Conservation (phyloP, 2,888 invertebrate genomes). For the Microplitis deprimator region DNA sequence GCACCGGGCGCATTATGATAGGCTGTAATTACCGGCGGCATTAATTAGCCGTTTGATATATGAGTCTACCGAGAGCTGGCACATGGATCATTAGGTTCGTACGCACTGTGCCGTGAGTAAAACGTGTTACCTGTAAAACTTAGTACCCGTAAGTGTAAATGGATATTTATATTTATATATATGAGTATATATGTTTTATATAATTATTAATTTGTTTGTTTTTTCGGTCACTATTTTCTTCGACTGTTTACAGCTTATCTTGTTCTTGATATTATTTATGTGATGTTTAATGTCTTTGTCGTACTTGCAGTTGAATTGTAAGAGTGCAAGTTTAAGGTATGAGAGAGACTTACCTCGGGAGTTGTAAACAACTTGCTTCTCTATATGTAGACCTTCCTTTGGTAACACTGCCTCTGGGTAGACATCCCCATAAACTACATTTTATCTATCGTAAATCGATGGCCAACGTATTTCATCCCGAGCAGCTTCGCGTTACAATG, state of each 20-base stretch:
- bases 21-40: slow-evolving; percentile 64
- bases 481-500: slow-evolving; percentile 62
- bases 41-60: slow-evolving; percentile 67
- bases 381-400: slow-evolving; percentile 35
- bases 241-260: neutral
- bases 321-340: neutral
- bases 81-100: slow-evolving; percentile 61
- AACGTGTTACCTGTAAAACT: slow-evolving; percentile 43
- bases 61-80: slow-evolving; percentile 57
- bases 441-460: slow-evolving; percentile 71
- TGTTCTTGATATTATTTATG: slow-evolving; percentile 14
- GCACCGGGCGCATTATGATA: slow-evolving; percentile 58
- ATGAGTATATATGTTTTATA: neutral
- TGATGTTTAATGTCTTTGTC: neutral
- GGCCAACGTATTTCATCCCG: slow-evolving; percentile 66
- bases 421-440: slow-evolving; percentile 70
- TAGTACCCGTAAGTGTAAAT: slow-evolving; percentile 23
- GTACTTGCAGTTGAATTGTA: neutral
- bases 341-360: slow-evolving; percentile 47
- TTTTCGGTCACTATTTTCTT: neutral
- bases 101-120: slow-evolving; percentile 50
- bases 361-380: slow-evolving; percentile 64
- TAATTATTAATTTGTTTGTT: slow-evolving; percentile 5
- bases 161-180: slow-evolving; percentile 4
- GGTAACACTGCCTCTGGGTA: slow-evolving; percentile 51